These are phyloP conservation scores for Danaus melanippus DNA, from an alignment of 1,140 invertebrate species.

Conservation along the genomic window DNA sequence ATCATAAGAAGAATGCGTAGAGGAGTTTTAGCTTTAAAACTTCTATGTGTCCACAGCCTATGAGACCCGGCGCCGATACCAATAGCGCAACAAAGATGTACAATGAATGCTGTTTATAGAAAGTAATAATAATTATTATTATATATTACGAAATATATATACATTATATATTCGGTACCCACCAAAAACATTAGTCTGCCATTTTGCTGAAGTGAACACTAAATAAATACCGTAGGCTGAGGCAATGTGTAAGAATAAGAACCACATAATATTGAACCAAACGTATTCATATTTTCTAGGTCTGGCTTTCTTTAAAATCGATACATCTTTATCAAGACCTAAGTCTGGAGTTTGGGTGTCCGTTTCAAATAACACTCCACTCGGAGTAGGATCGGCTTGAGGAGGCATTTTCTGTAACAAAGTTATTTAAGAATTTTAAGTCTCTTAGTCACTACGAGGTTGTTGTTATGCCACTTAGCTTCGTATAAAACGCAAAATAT, in stretches of 20 bases:
- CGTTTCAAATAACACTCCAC: constrained; percentile 73
- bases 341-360: constrained; percentile 67
- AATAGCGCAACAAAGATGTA: constrained; percentile 78
- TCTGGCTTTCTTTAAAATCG: constrained; percentile 46
- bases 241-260: constrained; percentile 80
- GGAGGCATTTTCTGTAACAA: constrained; percentile 72
- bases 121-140: constrained; percentile 5
- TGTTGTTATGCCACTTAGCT: no score
- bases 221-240: constrained; percentile 85
- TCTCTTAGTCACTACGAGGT: no score
- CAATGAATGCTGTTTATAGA: constrained; percentile 65
- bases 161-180: constrained; percentile 34
- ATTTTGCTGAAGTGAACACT: constrained; percentile 77
- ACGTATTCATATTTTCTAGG: constrained; percentile 76
- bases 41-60: constrained; percentile 88
- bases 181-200: constrained; percentile 80
- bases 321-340: constrained; percentile 48
- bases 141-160: background rate
- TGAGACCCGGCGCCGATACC: constrained; percentile 92
- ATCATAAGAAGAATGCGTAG: constrained; percentile 82
- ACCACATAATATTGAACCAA: constrained; percentile 87
- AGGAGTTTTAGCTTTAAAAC: constrained; percentile 89
- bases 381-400: constrained; percentile 72
- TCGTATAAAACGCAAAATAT: no score
- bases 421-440: constrained; percentile 3